Base-by-base conservation (phyloP, 2,888 invertebrate species). In the Scaeva pyrastri region DNA sequence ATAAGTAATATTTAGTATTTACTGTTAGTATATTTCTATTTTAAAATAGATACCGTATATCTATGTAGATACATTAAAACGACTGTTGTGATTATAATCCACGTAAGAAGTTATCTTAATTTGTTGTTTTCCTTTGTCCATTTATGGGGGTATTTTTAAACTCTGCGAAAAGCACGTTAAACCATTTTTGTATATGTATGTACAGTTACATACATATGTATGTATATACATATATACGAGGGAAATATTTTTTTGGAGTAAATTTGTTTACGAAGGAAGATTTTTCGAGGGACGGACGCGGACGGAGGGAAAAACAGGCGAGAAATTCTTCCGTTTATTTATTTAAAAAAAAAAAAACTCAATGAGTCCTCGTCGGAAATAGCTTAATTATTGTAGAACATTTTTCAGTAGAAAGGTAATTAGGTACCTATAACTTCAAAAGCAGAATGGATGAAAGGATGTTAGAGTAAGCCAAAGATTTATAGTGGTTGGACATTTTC, bases 71-170 rank as follows among this genome's bases (percentile, higher is more conserved):
- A 76, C 66, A 76, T 76, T 72, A 76, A 76, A 72, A 58, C 66
- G 60, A 84, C 75, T 75, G 71, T 52, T 76, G 80, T 76, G 75
- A 80, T 85, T 85, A 73, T 76, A 50, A 81, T 81, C 60, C 80
- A 73, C 66, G 55, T 72, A 76, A 81, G 64, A 48, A 76, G 85
- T 72, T 85, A 80, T 80, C 43, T 43, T 16, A 55, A 76, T 26
- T 66, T 74, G 19, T 31, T 74, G 56, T n/a, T 66, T 66, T 55
- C 16, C 31, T 56, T n/a, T 43, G 21, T 23, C 45, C 70, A 12
- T 74, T 68, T 39, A 14, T 21, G 16, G 71, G 16, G n/a, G 43
- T 68, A 52, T 45, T 60, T 52, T 76, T 21, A 50, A 66, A 39
- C 41, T 70, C 39, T 39, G 52, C 45, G 50, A 60, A 23, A 66